A percentile compares a stretch with the other conserved stretches of the same genome.
phyloP scores from a whole-genome alignment of 2,113 vertebrate genomes.

The Equus quagga region DNA sequence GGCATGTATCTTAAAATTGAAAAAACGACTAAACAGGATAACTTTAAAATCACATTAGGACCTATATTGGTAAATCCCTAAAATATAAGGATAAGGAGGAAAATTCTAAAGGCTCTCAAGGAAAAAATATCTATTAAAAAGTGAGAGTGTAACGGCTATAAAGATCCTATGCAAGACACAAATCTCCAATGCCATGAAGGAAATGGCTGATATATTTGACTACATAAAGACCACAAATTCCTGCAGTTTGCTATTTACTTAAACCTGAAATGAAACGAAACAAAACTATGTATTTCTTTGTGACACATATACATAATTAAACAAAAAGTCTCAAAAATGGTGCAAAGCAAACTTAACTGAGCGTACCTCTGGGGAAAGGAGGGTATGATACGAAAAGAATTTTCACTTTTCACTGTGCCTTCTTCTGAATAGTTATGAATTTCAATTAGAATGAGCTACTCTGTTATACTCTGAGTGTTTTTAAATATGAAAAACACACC shows the following conservation, averaged over 20 bases:
- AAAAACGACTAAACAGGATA: background rate
- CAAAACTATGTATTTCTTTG: background rate
- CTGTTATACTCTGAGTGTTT: background rate
- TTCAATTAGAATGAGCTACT: background rate
- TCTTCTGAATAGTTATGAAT: background rate
- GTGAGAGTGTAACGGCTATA: background rate
- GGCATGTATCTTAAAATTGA: background rate
- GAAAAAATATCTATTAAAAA: background rate
- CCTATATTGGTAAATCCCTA: background rate
- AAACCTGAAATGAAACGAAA: background rate
- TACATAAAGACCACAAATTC: background rate
- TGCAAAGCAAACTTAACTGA: background rate
- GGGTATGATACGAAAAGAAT: background rate
- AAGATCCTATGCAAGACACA: background rate
- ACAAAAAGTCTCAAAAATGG: background rate
- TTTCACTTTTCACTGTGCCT: background rate
- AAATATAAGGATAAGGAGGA: background rate
- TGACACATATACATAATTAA: background rate
- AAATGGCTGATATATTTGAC: background rate
- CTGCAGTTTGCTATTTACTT: background rate
- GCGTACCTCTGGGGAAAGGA: background rate
- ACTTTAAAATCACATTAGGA: background rate
- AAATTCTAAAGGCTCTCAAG: background rate
- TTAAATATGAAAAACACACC: background rate
- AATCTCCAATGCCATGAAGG: background rate